A percentile compares a stretch with the other conserved stretches of the same genome.
Conservation (phyloP, 2,113 vertebrate genomes). For the Cryptotis parvus region DNA sequence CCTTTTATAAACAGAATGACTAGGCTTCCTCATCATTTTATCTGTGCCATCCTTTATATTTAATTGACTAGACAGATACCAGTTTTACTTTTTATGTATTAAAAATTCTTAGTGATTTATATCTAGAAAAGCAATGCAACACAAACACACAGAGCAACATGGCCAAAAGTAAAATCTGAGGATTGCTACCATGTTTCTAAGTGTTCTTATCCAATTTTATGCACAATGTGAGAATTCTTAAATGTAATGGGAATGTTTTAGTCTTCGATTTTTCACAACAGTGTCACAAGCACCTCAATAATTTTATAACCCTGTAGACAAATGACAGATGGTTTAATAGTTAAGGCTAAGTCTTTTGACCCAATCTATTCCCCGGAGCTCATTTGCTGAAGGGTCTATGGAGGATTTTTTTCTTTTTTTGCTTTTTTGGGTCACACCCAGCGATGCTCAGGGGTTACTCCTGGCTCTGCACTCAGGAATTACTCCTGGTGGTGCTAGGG, state of each 20-base stretch:
- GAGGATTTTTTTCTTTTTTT: too few relatives aligned
- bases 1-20: background rate
- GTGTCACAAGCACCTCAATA: background rate
- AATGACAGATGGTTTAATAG: background rate
- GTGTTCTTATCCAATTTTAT: too few relatives aligned
- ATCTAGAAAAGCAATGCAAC: background rate
- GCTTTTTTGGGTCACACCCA: too few relatives aligned
- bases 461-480: too few relatives aligned
- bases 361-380: background rate
- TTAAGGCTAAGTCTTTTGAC: background rate
- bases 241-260: background rate
- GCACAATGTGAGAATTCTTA: background rate
- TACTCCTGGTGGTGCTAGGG: too few relatives aligned
- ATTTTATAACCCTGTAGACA: background rate
- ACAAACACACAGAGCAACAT: too few relatives aligned
- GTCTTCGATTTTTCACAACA: constrained; percentile 5
- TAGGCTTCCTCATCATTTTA: background rate
- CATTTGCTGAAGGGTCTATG: background rate
- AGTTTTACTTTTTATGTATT: background rate
- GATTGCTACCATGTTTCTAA: too few relatives aligned
- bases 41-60: background rate
- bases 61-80: background rate
- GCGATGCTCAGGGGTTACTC: too few relatives aligned
- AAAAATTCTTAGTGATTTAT: background rate
- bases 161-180: too few relatives aligned